phyloP scores from a whole-genome alignment of 2,797 vertebrate genomes.

The Crax fasciolata region DNA sequence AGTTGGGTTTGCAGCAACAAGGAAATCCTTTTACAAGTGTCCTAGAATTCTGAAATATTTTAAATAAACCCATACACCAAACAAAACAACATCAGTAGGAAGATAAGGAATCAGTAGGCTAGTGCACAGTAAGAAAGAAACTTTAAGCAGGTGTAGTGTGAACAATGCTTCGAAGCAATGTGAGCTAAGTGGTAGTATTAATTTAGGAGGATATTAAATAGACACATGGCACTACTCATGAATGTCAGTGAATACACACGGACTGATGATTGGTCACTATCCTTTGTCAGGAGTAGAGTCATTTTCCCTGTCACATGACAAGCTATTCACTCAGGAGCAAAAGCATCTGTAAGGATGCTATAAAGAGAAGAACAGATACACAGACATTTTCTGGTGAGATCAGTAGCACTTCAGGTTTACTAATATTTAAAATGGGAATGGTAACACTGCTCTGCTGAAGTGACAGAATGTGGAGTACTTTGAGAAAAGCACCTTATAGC shows the following conservation, averaged over 20 bases:
- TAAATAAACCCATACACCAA: neutral
- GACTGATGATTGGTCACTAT: neutral
- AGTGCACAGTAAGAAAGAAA: neutral
- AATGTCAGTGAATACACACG: neutral
- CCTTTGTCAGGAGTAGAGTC: neutral
- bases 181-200: neutral
- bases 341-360: neutral
- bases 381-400: neutral
- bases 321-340: neutral
- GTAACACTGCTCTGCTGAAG: neutral
- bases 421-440: neutral
- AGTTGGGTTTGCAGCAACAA: neutral
- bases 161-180: neutral
- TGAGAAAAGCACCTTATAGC: neutral
- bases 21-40: neutral
- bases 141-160: neutral
- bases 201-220: neutral
- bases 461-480: neutral
- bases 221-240: neutral
- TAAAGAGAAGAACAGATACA: neutral
- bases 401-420: neutral
- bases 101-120: neutral
- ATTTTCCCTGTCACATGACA: neutral
- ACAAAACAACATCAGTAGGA: neutral
- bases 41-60: neutral